These are phyloP conservation scores for Drosophila colorata DNA, from an alignment of 2,888 invertebrate genomes.

Conservation along the genomic window DNA sequence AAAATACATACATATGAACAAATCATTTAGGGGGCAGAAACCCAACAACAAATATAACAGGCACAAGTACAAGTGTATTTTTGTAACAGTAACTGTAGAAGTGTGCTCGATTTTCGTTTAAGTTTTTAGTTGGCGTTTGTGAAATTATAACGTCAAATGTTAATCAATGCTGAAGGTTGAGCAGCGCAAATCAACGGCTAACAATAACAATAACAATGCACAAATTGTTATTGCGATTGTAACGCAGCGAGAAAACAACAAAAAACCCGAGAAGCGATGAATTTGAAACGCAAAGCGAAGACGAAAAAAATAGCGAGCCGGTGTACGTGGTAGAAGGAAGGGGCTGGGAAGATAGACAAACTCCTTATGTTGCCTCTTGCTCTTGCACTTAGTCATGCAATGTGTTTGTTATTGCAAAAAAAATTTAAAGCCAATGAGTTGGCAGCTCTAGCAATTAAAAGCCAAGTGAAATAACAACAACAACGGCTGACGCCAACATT, in stretches of 20 bases:
- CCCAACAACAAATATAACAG: constrained; percentile 24
- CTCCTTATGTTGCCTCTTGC: constrained; percentile 36
- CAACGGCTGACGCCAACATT: constrained; percentile 34
- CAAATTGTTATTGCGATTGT: constrained; percentile 58
- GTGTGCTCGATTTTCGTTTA: constrained; percentile 51
- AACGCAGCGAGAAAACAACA: constrained; percentile 41
- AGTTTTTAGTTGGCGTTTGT: constrained; percentile 72
- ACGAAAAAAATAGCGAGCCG: constrained; percentile 27
- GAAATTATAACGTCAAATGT: constrained; percentile 82
- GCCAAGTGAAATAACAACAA: constrained; percentile 18
- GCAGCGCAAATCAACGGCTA: constrained; percentile 45
- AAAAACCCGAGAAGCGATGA: constrained; percentile 43
- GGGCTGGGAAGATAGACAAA: constrained; percentile 19
- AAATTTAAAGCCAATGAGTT: constrained; percentile 6
- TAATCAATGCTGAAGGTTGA: constrained; percentile 80
- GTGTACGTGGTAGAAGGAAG: constrained; percentile 8
- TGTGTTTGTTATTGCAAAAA: constrained; percentile 11
- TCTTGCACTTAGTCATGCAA: constrained; percentile 42
- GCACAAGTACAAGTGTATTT: background rate
- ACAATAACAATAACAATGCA: constrained; percentile 50
- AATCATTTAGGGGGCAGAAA: constrained; percentile 44
- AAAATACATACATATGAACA: constrained; percentile 52
- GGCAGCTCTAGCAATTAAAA: constrained; percentile 31
- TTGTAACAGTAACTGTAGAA: constrained; percentile 28
- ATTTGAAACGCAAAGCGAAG: constrained; percentile 52